phyloP scores from a whole-genome alignment of 2,113 vertebrate species.

The Equus quagga region DNA sequence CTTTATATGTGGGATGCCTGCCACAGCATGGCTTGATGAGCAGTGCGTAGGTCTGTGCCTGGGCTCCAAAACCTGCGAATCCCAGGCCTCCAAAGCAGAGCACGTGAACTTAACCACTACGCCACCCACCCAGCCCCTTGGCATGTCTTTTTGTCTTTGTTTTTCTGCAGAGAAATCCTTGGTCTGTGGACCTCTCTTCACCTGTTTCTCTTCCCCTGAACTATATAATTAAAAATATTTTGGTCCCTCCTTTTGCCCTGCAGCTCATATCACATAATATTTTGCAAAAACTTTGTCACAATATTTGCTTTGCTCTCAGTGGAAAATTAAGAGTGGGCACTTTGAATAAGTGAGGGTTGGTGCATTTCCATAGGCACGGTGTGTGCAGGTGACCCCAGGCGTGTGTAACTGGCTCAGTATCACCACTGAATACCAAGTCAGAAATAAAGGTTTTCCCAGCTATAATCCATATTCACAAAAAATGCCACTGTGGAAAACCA shows the following conservation, averaged over 20 bases:
- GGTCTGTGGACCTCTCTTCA: not conserved
- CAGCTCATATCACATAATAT: not conserved
- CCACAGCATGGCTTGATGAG: too few relatives aligned
- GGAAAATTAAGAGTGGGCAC: not conserved
- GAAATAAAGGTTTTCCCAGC: not conserved
- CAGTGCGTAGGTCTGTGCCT: too few relatives aligned
- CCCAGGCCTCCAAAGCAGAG: too few relatives aligned
- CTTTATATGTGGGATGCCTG: too few relatives aligned
- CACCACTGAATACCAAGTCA: not conserved
- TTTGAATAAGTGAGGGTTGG: not conserved
- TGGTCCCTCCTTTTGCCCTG: constrained; percentile 4
- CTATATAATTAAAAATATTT: constrained; percentile 41
- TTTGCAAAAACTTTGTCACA: constrained; percentile 47
- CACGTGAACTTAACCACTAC: too few relatives aligned
- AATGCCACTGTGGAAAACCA: not conserved
- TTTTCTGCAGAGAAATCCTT: not conserved
- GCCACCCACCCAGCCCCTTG: too few relatives aligned
- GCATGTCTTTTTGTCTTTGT: not conserved
- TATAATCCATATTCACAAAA: not conserved
- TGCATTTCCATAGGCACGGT: not conserved
- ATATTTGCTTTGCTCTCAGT: not conserved
- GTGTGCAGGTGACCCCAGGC: not conserved
- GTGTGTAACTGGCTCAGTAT: not conserved
- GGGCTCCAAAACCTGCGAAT: too few relatives aligned
- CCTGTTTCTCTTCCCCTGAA: constrained; percentile 23